A percentile compares a stretch with the other conserved stretches of the same genome.
Conservation (phyloP, 2,797 vertebrate species). For the Stomatorhinus walkeri region DNA sequence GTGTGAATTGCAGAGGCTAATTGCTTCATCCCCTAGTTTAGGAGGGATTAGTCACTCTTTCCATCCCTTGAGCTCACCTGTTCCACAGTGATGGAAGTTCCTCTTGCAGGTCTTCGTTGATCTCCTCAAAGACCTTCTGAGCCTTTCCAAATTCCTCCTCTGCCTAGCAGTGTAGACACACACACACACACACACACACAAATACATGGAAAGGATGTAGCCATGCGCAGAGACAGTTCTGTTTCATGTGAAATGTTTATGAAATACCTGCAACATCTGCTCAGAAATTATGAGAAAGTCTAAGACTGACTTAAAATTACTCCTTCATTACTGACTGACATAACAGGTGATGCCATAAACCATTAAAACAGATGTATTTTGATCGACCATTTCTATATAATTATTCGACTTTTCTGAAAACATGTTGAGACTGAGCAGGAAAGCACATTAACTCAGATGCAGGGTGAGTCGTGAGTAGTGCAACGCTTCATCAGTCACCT, state of each 20-base stretch:
- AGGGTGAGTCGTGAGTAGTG: background rate
- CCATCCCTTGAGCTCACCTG: slow-evolving; percentile 59
- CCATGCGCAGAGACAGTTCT: background rate
- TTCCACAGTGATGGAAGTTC: slow-evolving; percentile 97
- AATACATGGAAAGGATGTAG: background rate
- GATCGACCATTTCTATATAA: background rate
- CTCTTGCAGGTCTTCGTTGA: slow-evolving; percentile 93
- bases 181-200: slow-evolving; percentile 24
- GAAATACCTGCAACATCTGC: background rate
- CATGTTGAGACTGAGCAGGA: background rate
- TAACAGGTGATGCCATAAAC: background rate
- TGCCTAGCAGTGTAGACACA: slow-evolving; percentile 58
- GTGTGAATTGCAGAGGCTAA: background rate
- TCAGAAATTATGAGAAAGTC: background rate
- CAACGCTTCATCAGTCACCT: slow-evolving; percentile 66
- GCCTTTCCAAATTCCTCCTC: slow-evolving; percentile 93
- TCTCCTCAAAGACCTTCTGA: slow-evolving; percentile 98
- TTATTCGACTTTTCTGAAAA: background rate
- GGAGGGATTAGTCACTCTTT: background rate
- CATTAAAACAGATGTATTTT: background rate
- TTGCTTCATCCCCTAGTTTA: background rate
- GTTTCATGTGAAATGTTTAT: background rate
- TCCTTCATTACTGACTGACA: background rate
- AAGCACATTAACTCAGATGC: background rate
- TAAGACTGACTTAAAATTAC: background rate